Evolutionary conservation across 35 echinoderm and acorn worm genomes (phyloP).

Genomic region (Anneissia japonica): DNA sequence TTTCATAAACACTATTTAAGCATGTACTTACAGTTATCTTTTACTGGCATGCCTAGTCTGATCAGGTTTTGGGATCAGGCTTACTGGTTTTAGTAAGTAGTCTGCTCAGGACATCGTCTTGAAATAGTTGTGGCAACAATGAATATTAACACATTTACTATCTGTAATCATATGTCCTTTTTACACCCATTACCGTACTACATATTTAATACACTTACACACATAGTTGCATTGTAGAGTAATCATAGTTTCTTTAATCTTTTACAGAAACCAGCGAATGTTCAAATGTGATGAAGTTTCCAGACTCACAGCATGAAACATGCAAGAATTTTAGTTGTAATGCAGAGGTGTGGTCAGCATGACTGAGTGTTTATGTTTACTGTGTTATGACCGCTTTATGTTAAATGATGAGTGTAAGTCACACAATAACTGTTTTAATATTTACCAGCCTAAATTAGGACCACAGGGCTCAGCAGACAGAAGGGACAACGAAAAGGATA

Average conservation of each 20-base stretch:
- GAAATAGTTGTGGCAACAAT: too few species aligned
- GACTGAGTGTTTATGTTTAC: conserved; percentile 15
- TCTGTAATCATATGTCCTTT: too few species aligned
- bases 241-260: background rate
- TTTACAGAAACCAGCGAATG: background rate
- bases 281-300: background rate
- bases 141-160: too few species aligned
- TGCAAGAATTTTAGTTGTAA: conserved; percentile 13
- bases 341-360: conserved; percentile 23
- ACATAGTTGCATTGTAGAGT: background rate
- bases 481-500: too few species aligned
- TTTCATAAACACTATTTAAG: too few species aligned
- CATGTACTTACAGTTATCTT: too few species aligned
- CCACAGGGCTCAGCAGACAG: too few species aligned
- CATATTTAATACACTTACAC: background rate
- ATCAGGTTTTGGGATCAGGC: too few species aligned
- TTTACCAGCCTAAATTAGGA: background rate
- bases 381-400: conserved; percentile 2
- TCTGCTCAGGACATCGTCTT: too few species aligned
- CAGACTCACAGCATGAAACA: background rate
- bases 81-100: too few species aligned
- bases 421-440: background rate
- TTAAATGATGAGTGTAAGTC: conserved; percentile 5
- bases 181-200: background rate
- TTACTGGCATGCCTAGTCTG: too few species aligned